Evolutionary conservation across 2,888 invertebrate species (phyloP).

Genomic region (Anthophora plumipes): DNA sequence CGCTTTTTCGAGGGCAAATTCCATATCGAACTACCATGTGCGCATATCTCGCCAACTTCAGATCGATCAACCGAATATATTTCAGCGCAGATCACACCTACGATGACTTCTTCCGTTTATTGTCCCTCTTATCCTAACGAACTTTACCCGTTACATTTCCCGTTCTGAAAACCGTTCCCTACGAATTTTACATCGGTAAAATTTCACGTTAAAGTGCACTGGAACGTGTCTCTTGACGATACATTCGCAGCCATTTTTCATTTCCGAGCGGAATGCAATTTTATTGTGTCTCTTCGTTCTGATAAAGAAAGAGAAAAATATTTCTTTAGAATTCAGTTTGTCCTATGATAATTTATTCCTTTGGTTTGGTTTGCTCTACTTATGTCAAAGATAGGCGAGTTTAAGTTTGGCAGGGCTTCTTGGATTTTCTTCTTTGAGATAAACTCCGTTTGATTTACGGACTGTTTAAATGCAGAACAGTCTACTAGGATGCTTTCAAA

Average conservation of each 20-base stretch:
- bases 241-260: not conserved
- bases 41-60: conserved; percentile 18
- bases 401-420: not conserved
- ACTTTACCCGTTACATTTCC: not conserved
- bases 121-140: not conserved
- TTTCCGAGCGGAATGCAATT: not conserved
- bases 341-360: not conserved
- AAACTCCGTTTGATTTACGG: not conserved
- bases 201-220: not conserved
- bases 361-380: not conserved
- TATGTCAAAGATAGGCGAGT: not conserved
- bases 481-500: not conserved
- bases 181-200: not conserved
- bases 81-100: not conserved
- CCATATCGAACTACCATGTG: conserved; percentile 6
- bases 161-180: not conserved
- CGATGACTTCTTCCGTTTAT: not conserved
- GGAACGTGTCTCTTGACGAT: not conserved
- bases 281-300: not conserved
- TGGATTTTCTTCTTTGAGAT: not conserved
- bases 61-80: conserved; percentile 42
- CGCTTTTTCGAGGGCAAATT: conserved; percentile 34
- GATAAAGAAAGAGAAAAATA: not conserved
- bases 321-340: not conserved
- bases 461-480: not conserved